Base-by-base conservation (phyloP, 2,113 vertebrate genomes). In the Ctenodactylus gundi region DNA sequence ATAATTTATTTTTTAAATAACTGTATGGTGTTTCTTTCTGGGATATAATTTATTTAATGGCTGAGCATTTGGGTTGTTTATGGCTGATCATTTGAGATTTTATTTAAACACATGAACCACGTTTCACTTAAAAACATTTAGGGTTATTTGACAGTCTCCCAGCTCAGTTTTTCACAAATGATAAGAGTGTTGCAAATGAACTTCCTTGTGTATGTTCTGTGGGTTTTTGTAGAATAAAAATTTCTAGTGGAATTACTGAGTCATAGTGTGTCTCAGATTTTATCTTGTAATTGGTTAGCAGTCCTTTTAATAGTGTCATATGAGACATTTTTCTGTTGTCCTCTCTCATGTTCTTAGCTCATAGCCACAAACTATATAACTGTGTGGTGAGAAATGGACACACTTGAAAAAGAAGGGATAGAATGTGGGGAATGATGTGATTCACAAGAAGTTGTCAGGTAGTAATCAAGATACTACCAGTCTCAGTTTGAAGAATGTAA, bases 1-100 rank as follows among this genome's bases (percentile, higher is more conserved):
- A 44, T 94, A 75, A 64, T 67, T 85, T 86, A 53, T 46, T 95
- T 95, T 85, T 88, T 94, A 85, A 94, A 62, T 93, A 82, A 21
- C 25, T 83, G 60, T 29, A 25, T 88, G 20, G 31, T 95, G 13
- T 94, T 93, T 95, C 65, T 96, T 81, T 90, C 25, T 96, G 14
- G 55, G 68, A 55, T 88, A 39, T 76, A 84, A 46, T 91, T 94
- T 90, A 36, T 85, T 93, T 97, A 94, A 67, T 90, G 85, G 44
- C 31, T 86, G 51, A 44, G 27, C n/a, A 88, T 93, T 93, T 92
- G 95, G 25, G 21, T 64, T 46, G 3, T 85, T 94, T 90, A n/a
- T n/a, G n/a, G n/a, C n/a, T n/a, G n/a, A n/a, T n/a, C n/a, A 90
- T 29, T 49, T 88, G 67, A 72, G 25, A 41, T 64, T 85, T 93